Evolutionary conservation across 2,888 invertebrate genomes (phyloP), one percentile per base, ranked within the genome.

Genomic region (Tachina fera): DNA sequence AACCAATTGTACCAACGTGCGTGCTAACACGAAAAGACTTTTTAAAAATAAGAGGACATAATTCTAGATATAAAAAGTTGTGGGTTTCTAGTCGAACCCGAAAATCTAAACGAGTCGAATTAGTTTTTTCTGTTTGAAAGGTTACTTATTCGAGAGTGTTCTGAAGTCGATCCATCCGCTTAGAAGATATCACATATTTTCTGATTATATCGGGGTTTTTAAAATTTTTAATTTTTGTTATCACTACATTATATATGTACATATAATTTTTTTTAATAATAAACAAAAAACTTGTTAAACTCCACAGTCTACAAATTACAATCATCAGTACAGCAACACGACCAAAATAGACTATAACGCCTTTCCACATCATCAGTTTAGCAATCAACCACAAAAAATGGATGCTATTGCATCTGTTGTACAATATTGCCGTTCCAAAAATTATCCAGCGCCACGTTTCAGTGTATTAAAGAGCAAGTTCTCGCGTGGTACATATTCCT

Each of bases 351-450:
- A 83, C 3, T 67, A 75, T 16, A 61, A 83, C 16, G 77, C 77
- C 13, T 83, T 83, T 19, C 51, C 72, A 11, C 83, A 83, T 74
- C 83, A 83, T 47, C 77, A 83, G 6, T 83, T 83, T 47, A 72
- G 74, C 19, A 72, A 76, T 47, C 77, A 63, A 41, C 72, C 77
- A 10, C 83, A 51, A 53, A 89, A 89, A 13, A 88, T 88, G 58
- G 91, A 91, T 87, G 89, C 91, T 0, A 84, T 90, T 14, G 87
- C 88, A 13, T 88, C 89, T 9, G 82, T 92, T 9, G 87, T 88
- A 9, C 88, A 89, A 67, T 92, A 91, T 77, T 93, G 92, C 75
- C 88, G 87, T 3, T 88, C 88, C 0, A 87, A 90, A 51, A 86
- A 88, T 8, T 90, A 89, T 82, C 41, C 88, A 3, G 78, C 88